Percentiles rank a stretch among this genome's conserved stretches.
These are phyloP conservation scores for Ptychoptera albimana DNA, from an alignment of 2,888 invertebrate genomes.

Conservation along the genomic window DNA sequence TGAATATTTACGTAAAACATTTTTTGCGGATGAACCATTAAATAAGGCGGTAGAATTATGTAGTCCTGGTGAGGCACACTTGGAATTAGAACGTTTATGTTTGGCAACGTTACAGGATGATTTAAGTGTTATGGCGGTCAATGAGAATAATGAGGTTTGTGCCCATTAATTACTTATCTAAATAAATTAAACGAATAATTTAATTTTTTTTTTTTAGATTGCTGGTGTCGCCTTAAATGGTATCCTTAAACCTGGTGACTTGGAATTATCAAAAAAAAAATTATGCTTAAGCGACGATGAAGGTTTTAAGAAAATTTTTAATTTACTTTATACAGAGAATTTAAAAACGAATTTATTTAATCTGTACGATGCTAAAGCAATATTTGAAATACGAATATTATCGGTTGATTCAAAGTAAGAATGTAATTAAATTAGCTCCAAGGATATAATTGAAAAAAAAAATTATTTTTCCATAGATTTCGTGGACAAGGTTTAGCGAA, in stretches of 20 bases:
- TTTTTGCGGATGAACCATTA: constrained; percentile 72
- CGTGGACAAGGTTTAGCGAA: constrained; percentile 62
- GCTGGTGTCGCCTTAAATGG: constrained; percentile 66
- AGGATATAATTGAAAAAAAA: constrained; percentile 19
- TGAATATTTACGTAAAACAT: constrained; percentile 51
- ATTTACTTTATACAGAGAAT: constrained; percentile 54
- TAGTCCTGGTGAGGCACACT: constrained; percentile 49
- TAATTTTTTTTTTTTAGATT: constrained; percentile 37
- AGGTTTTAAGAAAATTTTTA: constrained; percentile 64
- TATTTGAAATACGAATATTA: constrained; percentile 66
- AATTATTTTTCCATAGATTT: constrained; percentile 22
- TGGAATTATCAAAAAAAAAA: constrained; percentile 49
- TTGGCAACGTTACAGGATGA: constrained; percentile 55
- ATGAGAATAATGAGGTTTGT: constrained; percentile 43
- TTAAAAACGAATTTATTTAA: constrained; percentile 51
- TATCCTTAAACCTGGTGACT: constrained; percentile 53
- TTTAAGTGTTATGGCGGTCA: constrained; percentile 51
- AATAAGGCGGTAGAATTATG: constrained; percentile 65
- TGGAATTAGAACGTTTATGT: constrained; percentile 56
- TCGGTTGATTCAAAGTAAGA: constrained; percentile 41
- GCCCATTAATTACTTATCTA: not conserved
- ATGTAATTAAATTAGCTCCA: not conserved
- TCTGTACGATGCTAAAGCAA: constrained; percentile 46
- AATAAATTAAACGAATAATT: not conserved
- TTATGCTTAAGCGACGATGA: constrained; percentile 45